phyloP scores from a whole-genome alignment of 2,113 vertebrate genomes.

The Piprites chloris region DNA sequence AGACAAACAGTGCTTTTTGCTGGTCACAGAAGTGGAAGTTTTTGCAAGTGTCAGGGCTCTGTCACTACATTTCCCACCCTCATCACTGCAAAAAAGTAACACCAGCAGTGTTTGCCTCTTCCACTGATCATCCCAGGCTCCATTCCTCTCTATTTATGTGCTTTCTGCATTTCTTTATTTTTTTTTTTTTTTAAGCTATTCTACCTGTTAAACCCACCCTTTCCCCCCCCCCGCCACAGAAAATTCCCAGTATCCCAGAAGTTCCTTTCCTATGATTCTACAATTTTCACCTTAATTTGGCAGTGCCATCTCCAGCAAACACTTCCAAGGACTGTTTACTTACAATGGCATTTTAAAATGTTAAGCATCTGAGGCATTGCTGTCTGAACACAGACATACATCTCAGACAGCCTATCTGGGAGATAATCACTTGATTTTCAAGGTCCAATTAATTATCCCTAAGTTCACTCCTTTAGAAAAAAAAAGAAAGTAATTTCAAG shows the following conservation, averaged over 20 bases:
- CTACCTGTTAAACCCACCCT: not conserved
- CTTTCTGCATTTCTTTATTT: not conserved
- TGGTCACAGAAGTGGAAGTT: not conserved
- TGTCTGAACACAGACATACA: not conserved
- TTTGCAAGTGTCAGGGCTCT: not conserved
- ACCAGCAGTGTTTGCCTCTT: not conserved
- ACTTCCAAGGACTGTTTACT: conserved; percentile 2
- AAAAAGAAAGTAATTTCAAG: not conserved
- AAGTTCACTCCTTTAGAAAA: not conserved
- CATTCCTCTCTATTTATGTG: not conserved
- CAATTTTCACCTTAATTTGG: not conserved
- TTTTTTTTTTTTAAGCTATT: not conserved
- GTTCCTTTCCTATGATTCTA: not conserved
- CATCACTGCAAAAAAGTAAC: not conserved
- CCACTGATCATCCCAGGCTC: not conserved
- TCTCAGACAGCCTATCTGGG: not conserved
- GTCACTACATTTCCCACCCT: not conserved
- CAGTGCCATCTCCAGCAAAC: not conserved
- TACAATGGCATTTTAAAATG: conserved; percentile 34
- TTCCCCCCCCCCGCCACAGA: accelerated
- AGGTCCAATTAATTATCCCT: not conserved
- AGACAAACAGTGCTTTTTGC: not conserved
- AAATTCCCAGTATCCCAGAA: not conserved
- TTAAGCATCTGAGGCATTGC: not conserved
- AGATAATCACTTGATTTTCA: not conserved